phyloP scores from a whole-genome alignment of 2,888 invertebrate genomes.

The Girardia tigrina region DNA sequence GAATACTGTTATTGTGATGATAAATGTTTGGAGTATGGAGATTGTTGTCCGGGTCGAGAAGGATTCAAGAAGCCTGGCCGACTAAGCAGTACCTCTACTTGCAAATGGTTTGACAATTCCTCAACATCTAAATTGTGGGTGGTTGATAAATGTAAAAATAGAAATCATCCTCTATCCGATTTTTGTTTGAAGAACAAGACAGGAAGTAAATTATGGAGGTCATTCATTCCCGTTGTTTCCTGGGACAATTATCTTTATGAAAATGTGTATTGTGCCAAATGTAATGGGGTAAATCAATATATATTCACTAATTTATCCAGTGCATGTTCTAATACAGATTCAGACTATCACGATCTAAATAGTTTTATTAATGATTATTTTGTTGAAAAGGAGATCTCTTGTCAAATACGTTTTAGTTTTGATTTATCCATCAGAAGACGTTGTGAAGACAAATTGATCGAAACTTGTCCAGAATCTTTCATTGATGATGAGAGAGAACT shows the following conservation, averaged over 20 bases:
- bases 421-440: neutral
- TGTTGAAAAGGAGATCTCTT: neutral
- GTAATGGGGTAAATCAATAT: neutral
- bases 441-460: neutral
- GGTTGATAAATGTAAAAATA: neutral
- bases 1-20: neutral
- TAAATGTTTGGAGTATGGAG: neutral
- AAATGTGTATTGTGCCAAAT: neutral
- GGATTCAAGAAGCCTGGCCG: neutral
- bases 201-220: neutral
- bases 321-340: neutral
- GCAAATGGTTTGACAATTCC: neutral
- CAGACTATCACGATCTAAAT: neutral
- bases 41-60: neutral
- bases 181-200: neutral
- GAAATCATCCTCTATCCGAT: neutral
- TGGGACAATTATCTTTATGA: neutral
- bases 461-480: neutral
- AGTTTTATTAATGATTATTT: neutral
- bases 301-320: neutral
- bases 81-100: neutral
- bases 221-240: neutral
- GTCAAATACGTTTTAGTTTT: neutral
- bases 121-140: neutral
- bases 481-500: neutral